Evolutionary conservation across 2,113 vertebrate genomes (phyloP).

Genomic region (Xerus inauris): DNA sequence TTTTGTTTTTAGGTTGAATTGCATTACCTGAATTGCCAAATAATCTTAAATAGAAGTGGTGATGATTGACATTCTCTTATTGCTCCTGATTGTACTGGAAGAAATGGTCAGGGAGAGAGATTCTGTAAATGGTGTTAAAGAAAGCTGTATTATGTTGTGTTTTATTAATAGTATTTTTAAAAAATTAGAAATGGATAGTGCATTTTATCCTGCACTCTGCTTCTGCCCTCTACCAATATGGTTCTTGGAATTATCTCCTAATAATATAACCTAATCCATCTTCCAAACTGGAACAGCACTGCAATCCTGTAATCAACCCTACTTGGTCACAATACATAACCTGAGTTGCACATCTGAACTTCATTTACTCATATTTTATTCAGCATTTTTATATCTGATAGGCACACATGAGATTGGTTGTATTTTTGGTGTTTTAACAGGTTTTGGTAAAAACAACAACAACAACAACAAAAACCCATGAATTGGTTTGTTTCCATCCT

Average conservation of each 20-base stretch:
- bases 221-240: neutral
- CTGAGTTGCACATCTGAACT: neutral
- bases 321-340: neutral
- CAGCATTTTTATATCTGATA: neutral
- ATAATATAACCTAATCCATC: neutral
- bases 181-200: neutral
- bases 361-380: slow-evolving; percentile 10
- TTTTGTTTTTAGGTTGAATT: slow-evolving; percentile 44
- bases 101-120: neutral
- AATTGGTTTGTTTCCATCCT: neutral
- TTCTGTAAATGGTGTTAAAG: neutral
- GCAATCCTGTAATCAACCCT: neutral
- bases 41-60: slow-evolving; percentile 28
- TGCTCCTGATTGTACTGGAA: neutral
- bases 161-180: neutral
- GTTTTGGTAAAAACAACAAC: neutral
- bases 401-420: neutral
- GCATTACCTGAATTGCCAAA: neutral
- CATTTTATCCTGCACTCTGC: neutral
- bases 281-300: neutral
- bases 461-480: no score
- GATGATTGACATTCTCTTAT: neutral
- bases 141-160: neutral
- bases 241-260: neutral
- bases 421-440: neutral